Percentiles rank a stretch among this genome's conserved stretches.
Conservation (phyloP, 2,113 vertebrate species). For the Silurus asotus region DNA sequence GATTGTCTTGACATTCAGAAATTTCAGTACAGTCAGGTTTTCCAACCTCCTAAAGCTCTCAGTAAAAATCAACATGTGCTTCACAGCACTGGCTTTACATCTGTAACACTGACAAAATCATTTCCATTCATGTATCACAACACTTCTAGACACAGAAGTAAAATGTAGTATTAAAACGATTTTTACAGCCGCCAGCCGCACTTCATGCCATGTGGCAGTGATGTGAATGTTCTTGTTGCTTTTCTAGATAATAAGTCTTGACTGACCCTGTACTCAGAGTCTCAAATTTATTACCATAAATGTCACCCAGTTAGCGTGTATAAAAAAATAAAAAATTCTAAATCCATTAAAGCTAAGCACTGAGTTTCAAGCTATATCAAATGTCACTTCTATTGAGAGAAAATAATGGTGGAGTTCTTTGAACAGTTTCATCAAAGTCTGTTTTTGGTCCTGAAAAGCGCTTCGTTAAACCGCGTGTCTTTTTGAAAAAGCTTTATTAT, state of each 20-base stretch:
- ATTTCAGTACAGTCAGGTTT: neutral
- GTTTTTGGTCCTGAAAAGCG: neutral
- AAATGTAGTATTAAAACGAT: neutral
- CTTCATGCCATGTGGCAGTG: neutral
- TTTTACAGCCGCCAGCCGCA: neutral
- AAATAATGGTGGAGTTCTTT: constrained; percentile 12
- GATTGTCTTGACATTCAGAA: no score
- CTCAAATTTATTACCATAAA: constrained; percentile 12
- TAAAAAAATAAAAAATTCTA: neutral
- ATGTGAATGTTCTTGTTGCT: constrained; percentile 4
- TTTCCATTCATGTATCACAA: neutral
- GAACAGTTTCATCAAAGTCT: neutral
- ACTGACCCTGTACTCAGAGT: neutral
- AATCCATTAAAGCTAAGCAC: constrained; percentile 7
- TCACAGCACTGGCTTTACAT: neutral
- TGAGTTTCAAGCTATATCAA: constrained; percentile 29
- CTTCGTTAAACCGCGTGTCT: neutral
- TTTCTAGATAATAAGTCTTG: neutral
- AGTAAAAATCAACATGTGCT: neutral
- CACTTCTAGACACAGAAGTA: neutral
- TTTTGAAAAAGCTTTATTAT: neutral
- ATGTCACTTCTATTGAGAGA: constrained; percentile 16
- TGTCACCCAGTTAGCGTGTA: constrained; percentile 7
- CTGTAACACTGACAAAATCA: neutral
- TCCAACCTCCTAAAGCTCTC: neutral